These are phyloP conservation scores for Todus mexicanus DNA, from an alignment of 2,797 vertebrate genomes.

Conservation along the genomic window DNA sequence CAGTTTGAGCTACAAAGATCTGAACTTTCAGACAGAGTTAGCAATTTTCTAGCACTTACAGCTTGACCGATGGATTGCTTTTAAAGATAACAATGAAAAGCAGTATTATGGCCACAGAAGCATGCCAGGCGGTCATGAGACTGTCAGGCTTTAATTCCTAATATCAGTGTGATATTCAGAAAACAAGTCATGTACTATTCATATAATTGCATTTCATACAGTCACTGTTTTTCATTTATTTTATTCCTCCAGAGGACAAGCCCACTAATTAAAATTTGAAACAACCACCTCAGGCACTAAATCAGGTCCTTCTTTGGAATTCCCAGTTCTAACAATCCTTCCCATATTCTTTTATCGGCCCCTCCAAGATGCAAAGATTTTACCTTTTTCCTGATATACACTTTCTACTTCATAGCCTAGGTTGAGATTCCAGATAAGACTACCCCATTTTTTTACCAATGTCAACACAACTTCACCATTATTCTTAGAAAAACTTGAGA, in stretches of 20 bases:
- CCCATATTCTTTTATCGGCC: neutral
- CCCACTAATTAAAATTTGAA: neutral
- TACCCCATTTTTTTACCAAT: neutral
- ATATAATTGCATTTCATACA: neutral
- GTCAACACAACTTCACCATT: fast-evolving
- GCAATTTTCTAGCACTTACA: neutral
- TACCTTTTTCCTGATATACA: neutral
- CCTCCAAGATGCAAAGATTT: neutral
- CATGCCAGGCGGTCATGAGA: neutral
- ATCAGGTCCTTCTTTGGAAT: neutral
- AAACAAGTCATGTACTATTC: too few species aligned
- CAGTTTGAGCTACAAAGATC: neutral
- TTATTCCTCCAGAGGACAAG: neutral
- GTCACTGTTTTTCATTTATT: neutral
- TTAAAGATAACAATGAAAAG: neutral
- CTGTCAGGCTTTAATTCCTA: neutral
- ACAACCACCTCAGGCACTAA: neutral
- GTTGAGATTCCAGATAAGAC: neutral
- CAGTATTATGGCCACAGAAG: neutral
- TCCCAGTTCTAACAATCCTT: neutral
- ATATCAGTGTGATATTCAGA: neutral
- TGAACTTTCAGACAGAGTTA: neutral
- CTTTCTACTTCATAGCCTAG: neutral
- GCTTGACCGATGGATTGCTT: neutral
- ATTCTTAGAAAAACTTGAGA: fast-evolving